These are phyloP conservation scores for Brachionus plicatilis DNA, from an alignment of 1,140 invertebrate species.

Conservation along the genomic window DNA sequence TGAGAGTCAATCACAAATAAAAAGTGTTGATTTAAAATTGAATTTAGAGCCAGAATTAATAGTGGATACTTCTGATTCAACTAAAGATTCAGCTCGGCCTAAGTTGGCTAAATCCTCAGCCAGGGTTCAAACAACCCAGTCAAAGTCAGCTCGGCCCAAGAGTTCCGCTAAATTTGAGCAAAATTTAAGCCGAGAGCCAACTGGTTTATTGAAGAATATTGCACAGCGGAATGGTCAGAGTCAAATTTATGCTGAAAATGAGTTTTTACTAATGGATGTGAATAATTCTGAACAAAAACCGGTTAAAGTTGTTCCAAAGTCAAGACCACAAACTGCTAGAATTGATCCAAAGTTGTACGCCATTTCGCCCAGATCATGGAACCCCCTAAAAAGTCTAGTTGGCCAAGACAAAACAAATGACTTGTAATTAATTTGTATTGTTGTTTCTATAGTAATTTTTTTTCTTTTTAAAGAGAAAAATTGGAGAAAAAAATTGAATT, in stretches of 20 bases:
- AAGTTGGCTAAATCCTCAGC: not conserved
- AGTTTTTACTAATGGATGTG: not conserved
- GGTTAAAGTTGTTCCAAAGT: not conserved
- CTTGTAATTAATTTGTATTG: not conserved
- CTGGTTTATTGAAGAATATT: not conserved
- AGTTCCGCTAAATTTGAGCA: not conserved
- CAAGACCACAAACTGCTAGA: constrained; percentile 5
- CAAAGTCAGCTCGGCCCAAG: not conserved
- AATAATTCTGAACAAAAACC: not conserved
- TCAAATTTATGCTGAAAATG: not conserved
- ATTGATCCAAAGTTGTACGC: not conserved
- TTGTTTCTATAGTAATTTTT: not conserved
- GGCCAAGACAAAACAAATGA: not conserved
- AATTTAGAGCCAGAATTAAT: not conserved
- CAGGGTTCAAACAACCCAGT: not conserved
- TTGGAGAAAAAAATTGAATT: not conserved
- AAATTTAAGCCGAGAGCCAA: constrained; percentile 4
- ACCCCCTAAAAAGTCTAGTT: not conserved
- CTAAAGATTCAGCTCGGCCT: not conserved
- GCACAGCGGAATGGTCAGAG: not conserved
- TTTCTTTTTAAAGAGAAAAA: not conserved
- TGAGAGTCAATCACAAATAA: not conserved
- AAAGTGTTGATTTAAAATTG: not conserved
- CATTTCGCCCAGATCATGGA: not conserved
- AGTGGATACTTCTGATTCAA: not conserved